phyloP scores from a whole-genome alignment of 2,797 vertebrate genomes.

The Lacerta agilis region DNA sequence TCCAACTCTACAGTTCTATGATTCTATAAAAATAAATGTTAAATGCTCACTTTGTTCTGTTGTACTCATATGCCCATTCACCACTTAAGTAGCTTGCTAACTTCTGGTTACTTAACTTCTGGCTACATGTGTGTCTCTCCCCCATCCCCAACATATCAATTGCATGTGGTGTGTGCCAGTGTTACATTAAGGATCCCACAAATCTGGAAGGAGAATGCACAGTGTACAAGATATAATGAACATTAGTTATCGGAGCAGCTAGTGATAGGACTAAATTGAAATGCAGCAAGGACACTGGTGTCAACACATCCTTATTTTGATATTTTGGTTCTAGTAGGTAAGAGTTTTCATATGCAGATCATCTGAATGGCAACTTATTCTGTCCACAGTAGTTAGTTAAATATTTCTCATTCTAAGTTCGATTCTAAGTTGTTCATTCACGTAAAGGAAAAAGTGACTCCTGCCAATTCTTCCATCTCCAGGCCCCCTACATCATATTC shows the following conservation, averaged over 20 bases:
- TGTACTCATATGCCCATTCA: neutral
- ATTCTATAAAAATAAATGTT: no score
- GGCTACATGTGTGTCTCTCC: no score
- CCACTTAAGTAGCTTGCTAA: neutral
- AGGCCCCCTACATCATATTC: neutral
- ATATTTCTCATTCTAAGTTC: neutral
- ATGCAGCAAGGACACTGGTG: neutral
- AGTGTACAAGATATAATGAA: neutral
- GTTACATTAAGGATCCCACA: neutral
- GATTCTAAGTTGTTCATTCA: no score
- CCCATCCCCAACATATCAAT: neutral
- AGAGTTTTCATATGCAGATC: neutral
- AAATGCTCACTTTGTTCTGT: neutral
- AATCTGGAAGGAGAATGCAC: neutral
- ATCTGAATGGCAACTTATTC: neutral
- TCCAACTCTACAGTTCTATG: no score
- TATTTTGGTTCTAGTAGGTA: neutral
- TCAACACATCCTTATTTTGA: neutral
- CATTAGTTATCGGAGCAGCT: neutral
- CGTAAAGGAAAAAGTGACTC: neutral
- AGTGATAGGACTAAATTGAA: neutral
- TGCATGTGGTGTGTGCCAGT: neutral
- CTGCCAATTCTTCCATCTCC: no score
- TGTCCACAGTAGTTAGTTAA: neutral
- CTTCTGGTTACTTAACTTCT: neutral